phyloP scores from a whole-genome alignment of 2,888 invertebrate species.

The Sarcophaga variegata region DNA sequence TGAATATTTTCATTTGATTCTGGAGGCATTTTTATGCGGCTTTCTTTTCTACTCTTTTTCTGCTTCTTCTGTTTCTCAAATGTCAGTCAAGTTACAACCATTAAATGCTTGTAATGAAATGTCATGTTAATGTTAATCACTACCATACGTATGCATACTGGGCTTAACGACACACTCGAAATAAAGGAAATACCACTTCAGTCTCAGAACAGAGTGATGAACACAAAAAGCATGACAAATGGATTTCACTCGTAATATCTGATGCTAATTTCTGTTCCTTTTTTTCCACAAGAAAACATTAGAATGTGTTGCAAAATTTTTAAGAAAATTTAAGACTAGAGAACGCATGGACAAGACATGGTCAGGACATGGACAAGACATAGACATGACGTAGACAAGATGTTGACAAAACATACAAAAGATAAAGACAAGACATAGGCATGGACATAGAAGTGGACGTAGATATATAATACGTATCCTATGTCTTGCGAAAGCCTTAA shows the following conservation, averaged over 20 bases:
- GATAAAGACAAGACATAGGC: background rate
- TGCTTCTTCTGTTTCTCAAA: background rate
- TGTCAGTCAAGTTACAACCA: slow-evolving; percentile 13
- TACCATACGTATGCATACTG: too few species aligned
- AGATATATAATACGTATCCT: background rate
- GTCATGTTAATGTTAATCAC: background rate
- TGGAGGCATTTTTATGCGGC: background rate
- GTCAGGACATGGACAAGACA: background rate
- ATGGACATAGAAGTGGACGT: background rate
- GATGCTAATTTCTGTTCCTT: too few species aligned
- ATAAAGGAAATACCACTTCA: too few species aligned
- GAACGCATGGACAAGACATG: background rate
- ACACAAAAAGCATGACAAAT: too few species aligned
- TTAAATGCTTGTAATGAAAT: slow-evolving; percentile 33
- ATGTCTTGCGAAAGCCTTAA: background rate
- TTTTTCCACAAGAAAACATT: too few species aligned
- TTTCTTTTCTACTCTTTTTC: background rate
- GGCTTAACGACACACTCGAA: too few species aligned
- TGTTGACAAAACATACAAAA: background rate
- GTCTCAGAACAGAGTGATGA: too few species aligned
- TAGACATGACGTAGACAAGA: slow-evolving; percentile 4
- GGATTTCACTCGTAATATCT: too few species aligned
- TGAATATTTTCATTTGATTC: slow-evolving; percentile 25
- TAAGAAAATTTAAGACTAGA: too few species aligned
- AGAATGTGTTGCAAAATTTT: background rate